phyloP scores from a whole-genome alignment of 2,888 invertebrate genomes.

The Xylota segnis region DNA sequence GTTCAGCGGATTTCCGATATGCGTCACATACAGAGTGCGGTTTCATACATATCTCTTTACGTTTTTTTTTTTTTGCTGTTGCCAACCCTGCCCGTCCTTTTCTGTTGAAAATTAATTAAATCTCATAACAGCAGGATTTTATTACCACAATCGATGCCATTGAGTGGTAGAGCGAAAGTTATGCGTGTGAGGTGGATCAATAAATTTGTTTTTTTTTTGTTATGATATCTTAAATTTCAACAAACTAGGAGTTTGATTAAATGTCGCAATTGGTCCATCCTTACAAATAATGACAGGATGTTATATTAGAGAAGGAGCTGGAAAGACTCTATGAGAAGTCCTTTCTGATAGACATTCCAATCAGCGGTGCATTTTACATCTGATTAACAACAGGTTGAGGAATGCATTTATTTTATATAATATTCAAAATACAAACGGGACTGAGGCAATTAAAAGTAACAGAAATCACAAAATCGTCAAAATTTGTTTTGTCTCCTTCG shows the following conservation, averaged over 20 bases:
- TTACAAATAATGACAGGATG: no score
- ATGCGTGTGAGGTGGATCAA: slow-evolving; percentile 27
- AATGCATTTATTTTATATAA: no score
- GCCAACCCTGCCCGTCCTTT: not conserved
- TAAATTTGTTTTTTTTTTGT: slow-evolving; percentile 24
- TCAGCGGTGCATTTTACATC: no score
- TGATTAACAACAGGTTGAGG: no score
- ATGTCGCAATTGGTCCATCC: no score
- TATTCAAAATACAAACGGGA: no score
- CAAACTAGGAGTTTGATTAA: slow-evolving; percentile 7
- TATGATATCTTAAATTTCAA: slow-evolving; percentile 33
- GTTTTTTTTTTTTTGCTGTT: slow-evolving; percentile 4
- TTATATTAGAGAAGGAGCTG: no score
- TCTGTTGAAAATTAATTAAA: slow-evolving; percentile 37
- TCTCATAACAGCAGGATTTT: slow-evolving; percentile 44
- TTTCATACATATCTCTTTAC: slow-evolving; percentile 18
- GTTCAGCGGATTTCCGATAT: slow-evolving; percentile 67
- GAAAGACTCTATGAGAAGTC: no score
- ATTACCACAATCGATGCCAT: slow-evolving; percentile 22
- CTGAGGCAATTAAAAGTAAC: no score
- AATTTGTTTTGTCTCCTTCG: no score
- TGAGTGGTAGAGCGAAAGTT: not conserved
- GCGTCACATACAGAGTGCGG: slow-evolving; percentile 62
- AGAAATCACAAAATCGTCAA: no score
- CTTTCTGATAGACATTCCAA: no score